These are phyloP conservation scores for Diorhabda carinulata DNA, from an alignment of 1,140 invertebrate species.

Conservation along the genomic window DNA sequence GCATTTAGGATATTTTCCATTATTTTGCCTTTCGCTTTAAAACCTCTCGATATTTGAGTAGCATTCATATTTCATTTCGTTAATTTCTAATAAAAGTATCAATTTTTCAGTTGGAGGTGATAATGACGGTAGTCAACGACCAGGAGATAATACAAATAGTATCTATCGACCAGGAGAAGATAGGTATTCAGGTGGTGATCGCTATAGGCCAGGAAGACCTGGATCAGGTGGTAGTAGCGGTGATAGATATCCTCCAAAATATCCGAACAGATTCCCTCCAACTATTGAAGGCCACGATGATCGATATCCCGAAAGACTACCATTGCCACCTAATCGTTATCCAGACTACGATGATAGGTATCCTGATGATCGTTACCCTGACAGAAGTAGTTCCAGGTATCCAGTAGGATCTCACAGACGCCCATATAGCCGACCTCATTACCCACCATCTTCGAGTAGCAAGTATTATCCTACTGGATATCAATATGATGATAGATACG, in stretches of 20 bases:
- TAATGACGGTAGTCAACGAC: constrained; percentile 29
- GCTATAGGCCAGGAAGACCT: constrained; percentile 24
- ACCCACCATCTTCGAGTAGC: constrained; percentile 40
- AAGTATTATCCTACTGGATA: constrained; percentile 45
- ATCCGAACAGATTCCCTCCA: constrained; percentile 45
- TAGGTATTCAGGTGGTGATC: constrained; percentile 31
- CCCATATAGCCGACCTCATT: constrained; percentile 17
- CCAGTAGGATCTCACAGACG: constrained; percentile 22
- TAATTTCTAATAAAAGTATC: background rate
- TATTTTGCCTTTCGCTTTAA: too few relatives aligned
- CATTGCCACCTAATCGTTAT: constrained; percentile 42
- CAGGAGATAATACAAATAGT: constrained; percentile 35
- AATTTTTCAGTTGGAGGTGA: constrained; percentile 36
- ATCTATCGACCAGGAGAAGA: constrained; percentile 29
- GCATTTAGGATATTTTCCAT: too few relatives aligned
- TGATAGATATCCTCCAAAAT: constrained; percentile 52
- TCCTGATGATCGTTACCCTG: constrained; percentile 43
- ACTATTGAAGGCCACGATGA: constrained; percentile 38
- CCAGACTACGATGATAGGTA: constrained; percentile 44
- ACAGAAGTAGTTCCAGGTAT: constrained; percentile 29
- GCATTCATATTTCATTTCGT: background rate
- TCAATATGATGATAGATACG: constrained; percentile 45
- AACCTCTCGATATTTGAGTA: too few relatives aligned
- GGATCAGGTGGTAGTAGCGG: constrained; percentile 31
- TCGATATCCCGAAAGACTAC: constrained; percentile 46